Base-by-base conservation (phyloP, 2,888 invertebrate genomes). In the Hypolimnas misippus region DNA sequence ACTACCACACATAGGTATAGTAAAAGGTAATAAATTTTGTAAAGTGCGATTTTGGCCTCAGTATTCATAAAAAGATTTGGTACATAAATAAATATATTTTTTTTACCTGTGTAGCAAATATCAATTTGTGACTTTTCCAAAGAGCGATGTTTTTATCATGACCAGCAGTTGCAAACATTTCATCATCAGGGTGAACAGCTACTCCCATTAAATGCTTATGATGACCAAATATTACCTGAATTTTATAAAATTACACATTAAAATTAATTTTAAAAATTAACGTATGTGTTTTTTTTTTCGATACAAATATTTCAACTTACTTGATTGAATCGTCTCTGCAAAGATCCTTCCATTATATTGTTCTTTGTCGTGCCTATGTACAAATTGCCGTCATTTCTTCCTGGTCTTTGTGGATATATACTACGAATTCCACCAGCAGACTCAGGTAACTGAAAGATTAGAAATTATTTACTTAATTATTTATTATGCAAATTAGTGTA, bases 351-450 rank as follows among this genome's bases (percentile, higher is more conserved):
- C 77, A 98, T 92, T 50, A 98, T 96, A 75, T 97, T 96, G 78
- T 98, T 98, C 68, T 95, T 94, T 1, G 97, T 97, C 2, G 98
- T 98, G 7, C 98, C 98, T 0, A 98, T 96, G 79, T 97, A 98
- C 70, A 98, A 95, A 78, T 97, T 97, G 5, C 97, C 97, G 78
- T 98, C 98, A 73, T 97, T 96, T 70, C 97, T 93, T 0, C 97
- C 97, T 0, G 97, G 96, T 65, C 97, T 93, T 85, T 97, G 97
- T 0, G 97, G 97, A 74, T 97, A 97, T 71, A 98, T 96, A 65
- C 96, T 97, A 44, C 97, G 93, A 0, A 98, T 96, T 2, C 97
- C 97, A n/a, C 98, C 98, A 16, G 96, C 96, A 6, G 95, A 93
- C 82, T 97, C 97, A 0, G 97, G 96, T 51, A 98, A 86, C 97